A percentile compares a stretch with the other conserved stretches of the same genome.
Conservation (phyloP, 1,140 invertebrate genomes). For the Zaprionus inermis region DNA sequence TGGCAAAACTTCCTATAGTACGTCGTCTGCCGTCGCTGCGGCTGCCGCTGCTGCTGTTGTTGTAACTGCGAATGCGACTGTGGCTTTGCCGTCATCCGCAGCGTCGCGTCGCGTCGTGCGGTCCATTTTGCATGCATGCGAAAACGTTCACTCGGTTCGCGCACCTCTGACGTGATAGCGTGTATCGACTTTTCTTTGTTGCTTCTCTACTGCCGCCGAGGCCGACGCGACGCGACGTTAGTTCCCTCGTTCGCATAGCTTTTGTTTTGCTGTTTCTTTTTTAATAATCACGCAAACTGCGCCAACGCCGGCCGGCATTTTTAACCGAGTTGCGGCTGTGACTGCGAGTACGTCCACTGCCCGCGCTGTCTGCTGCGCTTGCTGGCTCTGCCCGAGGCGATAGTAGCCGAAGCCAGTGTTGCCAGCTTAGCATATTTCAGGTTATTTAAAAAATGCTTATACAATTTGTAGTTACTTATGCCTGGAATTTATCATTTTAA, state of each 20-base stretch:
- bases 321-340: slow-evolving; percentile 52
- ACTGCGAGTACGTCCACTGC: slow-evolving; percentile 24
- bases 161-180: background rate
- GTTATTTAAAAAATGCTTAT: too few species aligned
- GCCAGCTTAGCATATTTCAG: too few species aligned
- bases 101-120: background rate
- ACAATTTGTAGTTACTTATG: too few species aligned
- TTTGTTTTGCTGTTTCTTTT: slow-evolving; percentile 21
- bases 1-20: too few species aligned
- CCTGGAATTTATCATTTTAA: too few species aligned
- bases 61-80: background rate
- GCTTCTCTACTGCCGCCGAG: slow-evolving; percentile 12
- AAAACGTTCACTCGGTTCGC: slow-evolving; percentile 16
- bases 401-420: background rate
- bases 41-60: background rate
- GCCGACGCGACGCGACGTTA: too few species aligned
- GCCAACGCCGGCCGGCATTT: slow-evolving; percentile 74
- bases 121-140: slow-evolving; percentile 73
- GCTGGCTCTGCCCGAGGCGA: slow-evolving; percentile 13
- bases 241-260: slow-evolving; percentile 15
- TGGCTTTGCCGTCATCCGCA: slow-evolving; percentile 11
- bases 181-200: slow-evolving; percentile 25
- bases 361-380: slow-evolving; percentile 1
- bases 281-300: slow-evolving; percentile 61
- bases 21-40: slow-evolving; percentile 32